Percentiles rank a stretch among this genome's conserved stretches.
Evolutionary conservation across 2,797 vertebrate species (phyloP).

Genomic region (Leptodactylus fallax): DNA sequence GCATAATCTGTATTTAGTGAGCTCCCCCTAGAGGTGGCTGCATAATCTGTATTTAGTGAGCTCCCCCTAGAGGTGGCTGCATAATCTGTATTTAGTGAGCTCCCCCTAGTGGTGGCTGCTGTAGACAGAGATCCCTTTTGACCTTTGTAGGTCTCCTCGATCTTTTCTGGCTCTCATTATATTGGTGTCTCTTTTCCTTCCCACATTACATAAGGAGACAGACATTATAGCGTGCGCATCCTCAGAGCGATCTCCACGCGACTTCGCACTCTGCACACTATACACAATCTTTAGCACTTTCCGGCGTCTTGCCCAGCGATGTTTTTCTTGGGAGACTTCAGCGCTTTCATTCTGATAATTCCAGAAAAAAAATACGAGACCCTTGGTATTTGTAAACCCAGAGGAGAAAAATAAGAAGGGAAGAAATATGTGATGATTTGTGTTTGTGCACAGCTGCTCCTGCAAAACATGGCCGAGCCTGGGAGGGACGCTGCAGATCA

Average conservation of each 20-base stretch:
- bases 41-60: no score
- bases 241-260: slow-evolving; percentile 4
- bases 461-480: no score
- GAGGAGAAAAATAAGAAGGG: slow-evolving; percentile 5
- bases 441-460: slow-evolving; percentile 65
- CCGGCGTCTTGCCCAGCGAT: slow-evolving; percentile 57
- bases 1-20: no score
- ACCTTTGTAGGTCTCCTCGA: no score
- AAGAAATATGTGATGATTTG: slow-evolving; percentile 40
- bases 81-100: no score
- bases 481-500: slow-evolving; percentile 58
- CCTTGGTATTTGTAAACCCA: slow-evolving; percentile 64
- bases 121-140: no score
- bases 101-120: no score
- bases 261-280: not conserved
- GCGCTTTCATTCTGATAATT: slow-evolving; percentile 59
- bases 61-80: no score
- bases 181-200: no score
- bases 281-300: slow-evolving; percentile 58
- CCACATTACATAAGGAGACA: no score
- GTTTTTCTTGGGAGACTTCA: slow-evolving; percentile 62
- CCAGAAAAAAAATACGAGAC: slow-evolving; percentile 61
- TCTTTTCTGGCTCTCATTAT: no score
- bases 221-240: not conserved
- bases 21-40: no score